Evolutionary conservation across 2,113 vertebrate species (phyloP), one percentile per base, ranked within the genome.

Genomic region (Climacteris rufus): DNA sequence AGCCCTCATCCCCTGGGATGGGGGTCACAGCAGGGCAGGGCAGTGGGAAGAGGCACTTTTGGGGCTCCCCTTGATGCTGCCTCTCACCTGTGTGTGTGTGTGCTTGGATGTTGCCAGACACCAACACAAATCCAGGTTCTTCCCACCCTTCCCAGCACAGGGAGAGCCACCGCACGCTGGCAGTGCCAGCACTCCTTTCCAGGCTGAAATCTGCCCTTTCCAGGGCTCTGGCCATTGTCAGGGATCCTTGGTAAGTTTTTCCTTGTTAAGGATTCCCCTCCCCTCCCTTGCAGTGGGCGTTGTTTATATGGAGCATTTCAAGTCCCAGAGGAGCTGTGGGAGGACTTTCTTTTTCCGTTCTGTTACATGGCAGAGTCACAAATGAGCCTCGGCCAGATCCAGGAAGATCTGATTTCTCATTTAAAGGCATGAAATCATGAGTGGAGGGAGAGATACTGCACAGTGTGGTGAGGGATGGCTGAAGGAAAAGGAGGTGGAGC

Each of bases 241-340:
- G 84, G 86, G 96, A 87, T 96, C 87, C 80, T 50, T 64, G 90
- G 88, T 94, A 94, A 96, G 77, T 85, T 97, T 96, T 97, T 94
- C 95, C 96, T 89, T 20, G 94, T 83, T 85, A 65, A 96, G 87
- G 96, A 93, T 97, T 97, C 95, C 92, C 95, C 87, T 96, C 94
- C 91, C 95, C 91, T 97, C 96, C 95, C 94, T 94, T 97, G 95
- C 93, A 95, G 96, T 97, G 96, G 96, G 96, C 74, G 95, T 96
- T 97, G 91, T 97, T 96, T 97, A 96, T 94, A 89, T 96, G 96
- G 95, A 97, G 96, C 94, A 95, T 96, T 97, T 96, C 86, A 94
- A 96, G 94, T 91, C 96, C 96, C 96, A 56, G 93, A 94, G 96
- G 94, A 97, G 94, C 96, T 92, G 96, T 97, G 94, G 96, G 97